phyloP scores from a whole-genome alignment of 2,797 vertebrate genomes.

The Rhinella marina region DNA sequence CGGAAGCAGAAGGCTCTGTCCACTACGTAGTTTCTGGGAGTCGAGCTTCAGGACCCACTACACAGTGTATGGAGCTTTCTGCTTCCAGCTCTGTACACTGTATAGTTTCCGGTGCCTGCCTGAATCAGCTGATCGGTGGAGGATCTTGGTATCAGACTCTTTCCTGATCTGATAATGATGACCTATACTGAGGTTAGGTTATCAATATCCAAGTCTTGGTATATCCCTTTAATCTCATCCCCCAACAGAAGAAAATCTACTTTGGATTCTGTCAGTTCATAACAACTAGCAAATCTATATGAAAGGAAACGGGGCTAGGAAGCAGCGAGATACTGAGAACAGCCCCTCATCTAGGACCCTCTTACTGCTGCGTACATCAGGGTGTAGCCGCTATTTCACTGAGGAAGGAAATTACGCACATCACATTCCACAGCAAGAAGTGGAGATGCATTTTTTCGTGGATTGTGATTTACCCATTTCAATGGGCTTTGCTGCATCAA shows the following conservation, averaged over 20 bases:
- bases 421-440: slow-evolving; percentile 20
- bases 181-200: neutral
- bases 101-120: too few relatives aligned
- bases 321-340: neutral
- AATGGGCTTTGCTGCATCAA: too few relatives aligned
- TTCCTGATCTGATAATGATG: neutral
- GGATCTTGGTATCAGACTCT: too few relatives aligned
- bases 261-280: neutral
- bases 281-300: neutral
- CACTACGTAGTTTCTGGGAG: too few relatives aligned
- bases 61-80: too few relatives aligned
- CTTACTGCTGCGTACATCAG: slow-evolving; percentile 38
- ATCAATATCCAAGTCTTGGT: too few relatives aligned
- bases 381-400: slow-evolving; percentile 25
- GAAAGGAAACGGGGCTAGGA: slow-evolving; percentile 4
- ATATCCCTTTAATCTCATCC: too few relatives aligned
- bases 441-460: neutral
- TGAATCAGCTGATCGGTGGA: too few relatives aligned
- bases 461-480: neutral
- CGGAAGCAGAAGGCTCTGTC: too few relatives aligned
- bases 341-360: neutral
- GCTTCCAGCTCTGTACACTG: too few relatives aligned
- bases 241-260: neutral
- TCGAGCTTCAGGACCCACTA: too few relatives aligned
- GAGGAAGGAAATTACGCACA: slow-evolving; percentile 54